These are phyloP conservation scores for Notothenia coriiceps DNA, from an alignment of 2,113 vertebrate genomes.

Conservation along the genomic window DNA sequence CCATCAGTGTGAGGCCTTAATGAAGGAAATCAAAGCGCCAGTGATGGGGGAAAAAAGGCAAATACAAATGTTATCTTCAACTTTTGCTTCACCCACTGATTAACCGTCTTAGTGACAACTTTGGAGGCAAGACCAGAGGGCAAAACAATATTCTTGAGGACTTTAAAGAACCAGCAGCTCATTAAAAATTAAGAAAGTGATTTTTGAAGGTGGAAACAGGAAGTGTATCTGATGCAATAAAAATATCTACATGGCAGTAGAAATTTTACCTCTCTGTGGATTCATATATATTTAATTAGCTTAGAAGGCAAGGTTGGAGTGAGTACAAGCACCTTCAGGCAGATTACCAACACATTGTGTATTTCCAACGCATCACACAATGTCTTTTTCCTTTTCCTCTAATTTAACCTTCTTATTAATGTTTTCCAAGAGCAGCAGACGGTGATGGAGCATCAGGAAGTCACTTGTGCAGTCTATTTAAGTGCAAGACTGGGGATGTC, in stretches of 20 bases:
- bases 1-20: not conserved
- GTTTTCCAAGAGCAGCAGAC: slow-evolving; percentile 15
- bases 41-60: not conserved
- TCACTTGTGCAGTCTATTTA: slow-evolving; percentile 30
- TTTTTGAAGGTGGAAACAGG: slow-evolving; percentile 12
- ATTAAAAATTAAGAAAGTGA: slow-evolving; percentile 9
- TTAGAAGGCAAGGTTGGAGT: not conserved
- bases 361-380: slow-evolving; percentile 18
- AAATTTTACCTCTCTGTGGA: not conserved
- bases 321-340: slow-evolving; percentile 1
- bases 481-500: slow-evolving; percentile 12
- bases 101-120: slow-evolving; percentile 29
- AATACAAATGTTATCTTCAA: not conserved
- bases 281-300: slow-evolving; percentile 42
- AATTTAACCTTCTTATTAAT: slow-evolving; percentile 45
- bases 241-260: not conserved
- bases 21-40: not conserved
- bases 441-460: slow-evolving; percentile 5
- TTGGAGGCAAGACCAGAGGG: not conserved
- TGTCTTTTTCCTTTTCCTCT: slow-evolving; percentile 4
- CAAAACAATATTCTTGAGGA: not conserved
- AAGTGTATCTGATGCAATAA: not conserved
- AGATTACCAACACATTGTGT: slow-evolving; percentile 19
- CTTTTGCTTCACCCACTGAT: slow-evolving; percentile 13
- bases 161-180: slow-evolving; percentile 16